Conservation (phyloP, 2,797 vertebrate species). For the Menidia menidia region DNA sequence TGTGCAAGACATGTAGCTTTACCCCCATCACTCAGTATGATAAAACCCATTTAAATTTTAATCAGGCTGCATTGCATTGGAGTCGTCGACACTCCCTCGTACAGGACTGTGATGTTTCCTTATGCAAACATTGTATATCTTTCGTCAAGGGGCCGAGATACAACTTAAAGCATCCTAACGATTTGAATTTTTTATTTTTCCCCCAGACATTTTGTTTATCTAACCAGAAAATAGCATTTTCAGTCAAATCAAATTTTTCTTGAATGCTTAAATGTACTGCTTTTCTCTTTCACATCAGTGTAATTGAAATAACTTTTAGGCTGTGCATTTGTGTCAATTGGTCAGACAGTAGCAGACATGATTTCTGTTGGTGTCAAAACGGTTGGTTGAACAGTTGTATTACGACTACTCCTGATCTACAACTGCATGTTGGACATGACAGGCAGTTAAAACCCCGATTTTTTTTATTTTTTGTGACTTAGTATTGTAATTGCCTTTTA, state of each 20-base stretch:
- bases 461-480: neutral
- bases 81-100: neutral
- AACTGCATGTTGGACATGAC: neutral
- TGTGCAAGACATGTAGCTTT: slow-evolving; percentile 1
- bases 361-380: neutral
- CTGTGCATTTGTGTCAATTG: neutral
- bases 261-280: neutral
- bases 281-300: neutral
- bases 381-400: neutral
- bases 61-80: neutral
- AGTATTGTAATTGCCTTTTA: neutral
- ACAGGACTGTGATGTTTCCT: neutral
- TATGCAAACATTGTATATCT: neutral
- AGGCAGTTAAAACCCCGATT: rapidly evolving
- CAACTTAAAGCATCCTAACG: neutral
- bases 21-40: neutral
- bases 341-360: neutral
- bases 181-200: neutral
- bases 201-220: neutral
- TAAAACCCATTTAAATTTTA: slow-evolving; percentile 1
- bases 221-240: neutral
- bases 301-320: neutral
- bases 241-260: neutral
- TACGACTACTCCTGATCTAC: neutral
- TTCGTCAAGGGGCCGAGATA: neutral